Percentiles rank a stretch among this genome's conserved stretches.
phyloP scores from a whole-genome alignment of 2,113 vertebrate species.

The Picathartes gymnocephalus region DNA sequence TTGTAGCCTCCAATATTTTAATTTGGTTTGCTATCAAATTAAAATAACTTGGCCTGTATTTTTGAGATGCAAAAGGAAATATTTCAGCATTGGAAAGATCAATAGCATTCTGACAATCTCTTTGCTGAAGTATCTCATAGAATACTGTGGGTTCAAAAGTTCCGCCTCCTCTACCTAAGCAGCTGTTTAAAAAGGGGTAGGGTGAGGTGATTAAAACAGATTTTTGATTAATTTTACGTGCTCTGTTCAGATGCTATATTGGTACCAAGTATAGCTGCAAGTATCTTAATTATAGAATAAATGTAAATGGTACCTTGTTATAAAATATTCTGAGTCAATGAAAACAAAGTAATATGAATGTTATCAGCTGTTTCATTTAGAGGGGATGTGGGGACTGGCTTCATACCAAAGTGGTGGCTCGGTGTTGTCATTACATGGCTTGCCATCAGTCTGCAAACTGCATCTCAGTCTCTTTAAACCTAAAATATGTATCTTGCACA shows the following conservation, averaged over 20 bases:
- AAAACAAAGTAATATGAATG: neutral
- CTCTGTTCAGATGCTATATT: neutral
- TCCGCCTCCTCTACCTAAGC: neutral
- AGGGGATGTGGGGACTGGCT: neutral
- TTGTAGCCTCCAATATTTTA: neutral
- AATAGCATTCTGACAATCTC: neutral
- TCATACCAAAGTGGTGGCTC: neutral
- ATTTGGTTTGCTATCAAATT: neutral
- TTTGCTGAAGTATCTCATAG: neutral
- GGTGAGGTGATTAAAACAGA: neutral
- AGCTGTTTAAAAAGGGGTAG: neutral
- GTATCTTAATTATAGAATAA: neutral
- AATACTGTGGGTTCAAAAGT: neutral
- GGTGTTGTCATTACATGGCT: neutral
- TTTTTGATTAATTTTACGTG: neutral
- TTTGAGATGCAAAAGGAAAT: neutral
- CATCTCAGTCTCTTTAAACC: neutral
- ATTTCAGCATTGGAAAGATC: neutral
- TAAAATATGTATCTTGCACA: neutral
- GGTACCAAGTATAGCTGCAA: neutral
- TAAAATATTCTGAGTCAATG: neutral
- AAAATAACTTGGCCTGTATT: neutral
- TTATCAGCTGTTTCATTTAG: neutral
- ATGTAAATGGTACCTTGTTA: neutral
- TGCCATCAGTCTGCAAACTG: neutral